Base-by-base conservation (phyloP, 2,113 vertebrate genomes). In the Ailurus styani region DNA sequence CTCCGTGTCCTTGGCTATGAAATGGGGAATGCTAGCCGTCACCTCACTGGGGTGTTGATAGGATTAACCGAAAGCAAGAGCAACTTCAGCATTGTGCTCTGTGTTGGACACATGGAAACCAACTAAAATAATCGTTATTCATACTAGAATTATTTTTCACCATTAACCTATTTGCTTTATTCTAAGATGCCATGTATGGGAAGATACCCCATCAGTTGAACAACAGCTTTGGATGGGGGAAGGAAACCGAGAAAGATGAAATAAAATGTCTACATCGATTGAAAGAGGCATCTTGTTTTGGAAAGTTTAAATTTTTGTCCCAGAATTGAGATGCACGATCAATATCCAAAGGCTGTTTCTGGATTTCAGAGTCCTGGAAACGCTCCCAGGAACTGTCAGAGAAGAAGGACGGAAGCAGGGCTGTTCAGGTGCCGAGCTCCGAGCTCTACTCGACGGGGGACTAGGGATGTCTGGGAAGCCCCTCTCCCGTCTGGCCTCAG, bases 231-330 rank as follows among this genome's bases (percentile, higher is more conserved):
- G 62, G 91, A 40, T 23, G 45, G 12, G 64, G 29, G 15, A 42
- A 34, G 40, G 37, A 88, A 95, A 68, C 62, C 72, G 55, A 91
- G 84, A 73, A 29, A 47, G 86, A 64, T 25, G 42, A 90, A 87
- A 91, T 97, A 54, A 90, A 83, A 95, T 66, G 88, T 85, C 91
- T 77, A 25, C 20, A 73, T 88, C 64, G 81, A 60, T 73, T 64
- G 75, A 73, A 97, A 79, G 75, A 45, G 70, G 13, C 29, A 40
- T 77, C 37, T 94, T 85, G 68, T 72, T 95, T 62, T 54, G 77
- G 57, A 88, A 85, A n/a, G 17, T 57, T 79, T 40, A 54, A 78
- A 81, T 72, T 31, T n/a, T 34, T 52, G 68, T 52, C 57, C 40
- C n/a, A 9, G 70, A 54, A 73, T 1, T 64, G 86, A 62, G 83